Evolutionary conservation across 2,113 vertebrate species (phyloP).

Genomic region (Guaruba guarouba): DNA sequence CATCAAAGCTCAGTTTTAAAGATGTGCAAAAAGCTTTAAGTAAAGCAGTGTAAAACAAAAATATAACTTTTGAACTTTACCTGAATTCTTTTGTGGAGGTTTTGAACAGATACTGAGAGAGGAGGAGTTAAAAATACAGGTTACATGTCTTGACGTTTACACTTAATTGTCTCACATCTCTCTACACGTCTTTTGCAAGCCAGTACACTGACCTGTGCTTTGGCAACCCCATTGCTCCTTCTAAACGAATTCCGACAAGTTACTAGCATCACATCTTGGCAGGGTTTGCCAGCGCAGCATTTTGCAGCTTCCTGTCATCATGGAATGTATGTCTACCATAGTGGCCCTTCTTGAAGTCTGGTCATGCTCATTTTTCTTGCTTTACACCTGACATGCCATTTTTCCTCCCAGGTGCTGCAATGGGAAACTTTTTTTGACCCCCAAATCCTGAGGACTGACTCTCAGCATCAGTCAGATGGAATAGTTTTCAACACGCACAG

Average conservation of each 20-base stretch:
- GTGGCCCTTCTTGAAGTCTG: not conserved
- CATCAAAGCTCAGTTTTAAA: not conserved
- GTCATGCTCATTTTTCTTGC: not conserved
- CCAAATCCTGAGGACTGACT: not conserved
- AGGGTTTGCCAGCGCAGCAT: not conserved
- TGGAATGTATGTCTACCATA: accelerated
- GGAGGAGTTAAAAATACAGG: not conserved
- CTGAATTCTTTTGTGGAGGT: not conserved
- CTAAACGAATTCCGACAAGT: not conserved
- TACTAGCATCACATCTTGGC: not conserved
- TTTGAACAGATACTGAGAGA: not conserved
- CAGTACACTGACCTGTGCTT: not conserved
- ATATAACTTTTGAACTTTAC: not conserved
- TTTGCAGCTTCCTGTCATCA: not conserved
- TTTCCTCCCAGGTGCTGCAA: not conserved
- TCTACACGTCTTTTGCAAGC: not conserved
- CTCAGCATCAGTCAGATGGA: not conserved
- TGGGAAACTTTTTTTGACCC: not conserved
- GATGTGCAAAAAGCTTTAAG: not conserved
- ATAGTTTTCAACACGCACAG: not conserved
- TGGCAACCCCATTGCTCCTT: not conserved
- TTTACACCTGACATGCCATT: not conserved
- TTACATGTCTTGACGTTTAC: not conserved
- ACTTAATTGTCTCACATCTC: not conserved
- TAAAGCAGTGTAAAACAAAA: not conserved